Evolutionary conservation across 2,113 vertebrate genomes (phyloP).

Genomic region (Cryptotis parvus): DNA sequence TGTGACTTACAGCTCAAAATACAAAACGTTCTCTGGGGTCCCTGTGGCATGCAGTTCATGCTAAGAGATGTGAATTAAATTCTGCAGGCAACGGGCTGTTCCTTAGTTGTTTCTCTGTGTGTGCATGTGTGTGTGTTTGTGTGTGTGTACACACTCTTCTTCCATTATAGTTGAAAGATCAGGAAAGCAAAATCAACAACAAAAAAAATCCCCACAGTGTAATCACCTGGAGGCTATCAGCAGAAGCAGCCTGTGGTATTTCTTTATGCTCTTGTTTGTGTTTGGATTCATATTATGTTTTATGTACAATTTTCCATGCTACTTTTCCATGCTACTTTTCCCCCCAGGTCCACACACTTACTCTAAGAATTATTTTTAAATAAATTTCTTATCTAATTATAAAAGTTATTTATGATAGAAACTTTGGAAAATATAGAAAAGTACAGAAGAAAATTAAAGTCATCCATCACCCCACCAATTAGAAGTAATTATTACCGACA

Average conservation of each 20-base stretch:
- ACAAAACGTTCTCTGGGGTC: neutral
- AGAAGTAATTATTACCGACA: conserved; percentile 48
- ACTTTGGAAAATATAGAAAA: conserved; percentile 74
- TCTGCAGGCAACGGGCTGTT: neutral
- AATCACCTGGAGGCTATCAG: neutral
- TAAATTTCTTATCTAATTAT: conserved; percentile 73
- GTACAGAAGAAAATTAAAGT: conserved; percentile 76
- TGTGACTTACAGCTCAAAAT: neutral
- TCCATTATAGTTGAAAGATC: neutral
- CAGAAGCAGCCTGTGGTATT: neutral
- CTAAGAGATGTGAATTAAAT: neutral
- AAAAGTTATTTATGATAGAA: conserved; percentile 66
- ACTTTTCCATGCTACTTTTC: neutral
- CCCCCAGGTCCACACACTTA: conserved; percentile 41
- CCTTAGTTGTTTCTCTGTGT: neutral
- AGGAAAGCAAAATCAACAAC: neutral
- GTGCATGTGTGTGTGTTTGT: neutral
- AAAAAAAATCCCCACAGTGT: neutral
- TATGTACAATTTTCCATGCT: neutral
- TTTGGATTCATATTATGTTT: conserved; percentile 1
- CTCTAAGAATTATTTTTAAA: conserved; percentile 63
- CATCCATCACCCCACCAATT: conserved; percentile 62
- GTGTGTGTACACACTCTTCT: neutral
- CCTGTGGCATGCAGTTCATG: neutral
- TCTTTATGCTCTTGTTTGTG: neutral